Evolutionary conservation across 2,797 vertebrate genomes (phyloP).

Genomic region (Acanthopagrus latus): DNA sequence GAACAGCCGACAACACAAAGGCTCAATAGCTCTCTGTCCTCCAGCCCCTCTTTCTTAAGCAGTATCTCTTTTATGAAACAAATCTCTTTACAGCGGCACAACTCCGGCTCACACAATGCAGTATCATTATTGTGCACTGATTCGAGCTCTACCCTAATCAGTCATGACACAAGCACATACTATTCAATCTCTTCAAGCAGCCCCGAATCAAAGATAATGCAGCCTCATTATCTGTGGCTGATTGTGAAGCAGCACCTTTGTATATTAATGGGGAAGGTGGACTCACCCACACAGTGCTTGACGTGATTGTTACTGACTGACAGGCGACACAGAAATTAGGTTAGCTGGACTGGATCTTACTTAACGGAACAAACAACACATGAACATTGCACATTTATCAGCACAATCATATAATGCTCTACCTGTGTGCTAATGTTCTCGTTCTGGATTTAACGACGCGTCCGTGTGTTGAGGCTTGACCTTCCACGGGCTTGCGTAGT

Average conservation of each 20-base stretch:
- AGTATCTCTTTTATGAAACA: constrained; percentile 58
- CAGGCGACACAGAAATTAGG: constrained; percentile 41
- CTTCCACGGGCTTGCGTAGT: constrained; percentile 28
- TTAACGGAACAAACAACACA: constrained; percentile 31
- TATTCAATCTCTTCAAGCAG: constrained; percentile 79
- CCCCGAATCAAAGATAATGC: constrained; percentile 77
- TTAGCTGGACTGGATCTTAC: constrained; percentile 17
- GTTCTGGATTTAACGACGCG: constrained; percentile 17
- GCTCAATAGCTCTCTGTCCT: constrained; percentile 53
- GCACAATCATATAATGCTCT: neutral
- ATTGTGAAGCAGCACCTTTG: constrained; percentile 83
- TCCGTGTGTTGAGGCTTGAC: constrained; percentile 27
- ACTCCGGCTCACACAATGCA: constrained; percentile 72
- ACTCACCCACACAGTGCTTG: constrained; percentile 61
- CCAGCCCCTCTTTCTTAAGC: constrained; percentile 50
- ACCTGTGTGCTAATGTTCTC: neutral
- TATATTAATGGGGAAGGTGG: constrained; percentile 79
- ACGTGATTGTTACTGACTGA: constrained; percentile 67
- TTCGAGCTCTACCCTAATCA: constrained; percentile 78
- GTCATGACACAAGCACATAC: constrained; percentile 77
- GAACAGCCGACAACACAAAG: constrained; percentile 63
- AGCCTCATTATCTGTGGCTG: constrained; percentile 79
- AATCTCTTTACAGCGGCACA: constrained; percentile 61
- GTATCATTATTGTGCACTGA: constrained; percentile 64
- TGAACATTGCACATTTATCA: neutral